Base-by-base conservation (phyloP, 1,140 invertebrate species). In the Drosophila jambulina region DNA sequence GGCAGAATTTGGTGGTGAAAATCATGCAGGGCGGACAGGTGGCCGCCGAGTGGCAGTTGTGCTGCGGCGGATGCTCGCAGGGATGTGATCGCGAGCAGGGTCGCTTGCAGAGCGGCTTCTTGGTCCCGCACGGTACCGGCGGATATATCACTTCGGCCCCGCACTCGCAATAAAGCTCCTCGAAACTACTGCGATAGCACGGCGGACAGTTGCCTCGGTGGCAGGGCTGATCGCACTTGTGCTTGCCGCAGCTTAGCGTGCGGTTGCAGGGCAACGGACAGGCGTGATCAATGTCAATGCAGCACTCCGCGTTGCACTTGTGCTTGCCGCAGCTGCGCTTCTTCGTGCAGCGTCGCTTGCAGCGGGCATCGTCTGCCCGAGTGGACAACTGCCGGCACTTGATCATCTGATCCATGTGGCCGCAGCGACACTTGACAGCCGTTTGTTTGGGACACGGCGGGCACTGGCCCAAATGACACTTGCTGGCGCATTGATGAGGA, bases 21-120 rank as follows among this genome's bases (percentile, higher is more conserved):
- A 97, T 96, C 25, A 97, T 97, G 93, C 98, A 99, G 7, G 98
- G 98, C n/a, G 98, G 98, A 93, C 99, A 99, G 36, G 93, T 93
- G 8, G 93, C 64, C 34, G 93, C 93, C 34, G 92, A 91, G 92
- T 95, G 94, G 81, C 94, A 94, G 29, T 91, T 92, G 58, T 98
- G 98, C 75, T 95, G 94, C 1, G 96, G 95, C 34, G 95, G 94
- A 94, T 99, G 98, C 19, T 94, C 94, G 93, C 98, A 99, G 0
- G 94, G 46, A 76, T 99, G 97, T 23, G 93, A 80, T 42, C 98
- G 94, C 0, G 94, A 94, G 93, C 98, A 99, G 0, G 96, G 95
- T 19, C 95, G 94, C 27, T 93, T 93, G 93, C 98, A 99, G 9
- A 94, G 92, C 0, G 98, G 98, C 7, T 95, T 96, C 67, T 95